These are phyloP conservation scores for Speoplatyrhinus poulsoni DNA, from an alignment of 2,113 vertebrate species.

Conservation along the genomic window DNA sequence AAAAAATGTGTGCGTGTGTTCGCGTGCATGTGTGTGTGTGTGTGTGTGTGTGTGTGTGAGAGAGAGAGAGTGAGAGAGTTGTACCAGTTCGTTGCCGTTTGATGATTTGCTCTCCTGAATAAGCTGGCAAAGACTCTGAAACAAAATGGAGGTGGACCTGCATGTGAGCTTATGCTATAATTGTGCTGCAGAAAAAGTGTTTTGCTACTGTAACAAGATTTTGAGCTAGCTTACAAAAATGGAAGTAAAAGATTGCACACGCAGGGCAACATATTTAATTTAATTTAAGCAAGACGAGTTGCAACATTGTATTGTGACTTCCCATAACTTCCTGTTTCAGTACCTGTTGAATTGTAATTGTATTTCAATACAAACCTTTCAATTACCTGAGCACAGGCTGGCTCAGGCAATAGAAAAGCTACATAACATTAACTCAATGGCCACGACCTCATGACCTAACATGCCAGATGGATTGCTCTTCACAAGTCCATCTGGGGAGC, in stretches of 20 bases:
- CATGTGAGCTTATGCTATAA: background rate
- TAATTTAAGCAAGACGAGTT: background rate
- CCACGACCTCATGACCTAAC: no score
- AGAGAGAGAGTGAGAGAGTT: background rate
- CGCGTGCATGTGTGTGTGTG: background rate
- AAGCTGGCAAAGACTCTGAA: background rate
- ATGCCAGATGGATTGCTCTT: no score
- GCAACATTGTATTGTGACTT: background rate
- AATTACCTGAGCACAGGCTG: background rate
- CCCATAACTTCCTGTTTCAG: background rate
- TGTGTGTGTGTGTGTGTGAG: no score
- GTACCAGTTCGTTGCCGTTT: slow-evolving; percentile 64
- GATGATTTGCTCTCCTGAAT: slow-evolving; percentile 18
- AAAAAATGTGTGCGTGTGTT: no score
- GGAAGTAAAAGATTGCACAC: background rate
- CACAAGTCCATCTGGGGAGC: no score
- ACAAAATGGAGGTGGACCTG: background rate
- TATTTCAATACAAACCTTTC: no score
- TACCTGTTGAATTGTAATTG: no score
- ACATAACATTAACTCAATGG: background rate
- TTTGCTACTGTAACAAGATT: background rate
- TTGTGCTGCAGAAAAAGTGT: slow-evolving; percentile 1
- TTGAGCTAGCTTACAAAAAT: background rate
- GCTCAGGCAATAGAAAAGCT: no score
- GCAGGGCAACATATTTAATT: background rate